Evolutionary conservation across 2,797 vertebrate species (phyloP), one percentile per base, ranked within the genome.

Genomic region (Chromis chromis): DNA sequence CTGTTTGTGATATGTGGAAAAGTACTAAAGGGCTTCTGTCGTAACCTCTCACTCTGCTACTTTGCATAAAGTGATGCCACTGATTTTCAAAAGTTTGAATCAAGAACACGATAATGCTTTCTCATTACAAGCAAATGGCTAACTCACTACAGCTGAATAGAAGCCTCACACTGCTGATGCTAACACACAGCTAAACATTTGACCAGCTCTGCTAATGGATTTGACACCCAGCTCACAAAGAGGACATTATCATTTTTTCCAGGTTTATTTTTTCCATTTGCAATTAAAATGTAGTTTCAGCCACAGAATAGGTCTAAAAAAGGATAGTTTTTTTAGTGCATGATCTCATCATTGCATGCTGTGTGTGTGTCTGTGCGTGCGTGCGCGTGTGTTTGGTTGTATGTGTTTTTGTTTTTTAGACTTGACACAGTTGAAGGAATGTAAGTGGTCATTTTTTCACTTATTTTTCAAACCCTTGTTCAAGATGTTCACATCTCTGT

Each of bases 401-500:
- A 13, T 70, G 62, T 85, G 91, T 94, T 64, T 85, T 94, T 94
- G 92, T 94, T 91, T 96, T 97, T 95, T 97, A 98, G 96, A 97
- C 92, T 83, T 95, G 96, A 97, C 93, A 95, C 96, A 93, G 95
- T 96, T 96, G 96, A 98, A 94, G 96, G 96, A 96, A 97, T 97
- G 96, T 98, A 98, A 97, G 96, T 96, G 96, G 93, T 95, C 86
- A 89, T 95, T 95, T 94, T 94, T 84, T 64, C 68, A 66, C 56
- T 72, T 67, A 31, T 80, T 71, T 86, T 70, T 86, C 66, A 88
- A 91, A 90, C 50, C 79, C 83, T 71, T 74, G 59, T 81, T 40
- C 70, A 67, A 36, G 33, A 36, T 36, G 8, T 50, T 46, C 28
- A 17, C 54, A 31, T 27, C 31, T 59, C 65, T 52, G 3, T 25